Base-by-base conservation (phyloP, 2,888 invertebrate species). In the Temnothorax unifasciatus region DNA sequence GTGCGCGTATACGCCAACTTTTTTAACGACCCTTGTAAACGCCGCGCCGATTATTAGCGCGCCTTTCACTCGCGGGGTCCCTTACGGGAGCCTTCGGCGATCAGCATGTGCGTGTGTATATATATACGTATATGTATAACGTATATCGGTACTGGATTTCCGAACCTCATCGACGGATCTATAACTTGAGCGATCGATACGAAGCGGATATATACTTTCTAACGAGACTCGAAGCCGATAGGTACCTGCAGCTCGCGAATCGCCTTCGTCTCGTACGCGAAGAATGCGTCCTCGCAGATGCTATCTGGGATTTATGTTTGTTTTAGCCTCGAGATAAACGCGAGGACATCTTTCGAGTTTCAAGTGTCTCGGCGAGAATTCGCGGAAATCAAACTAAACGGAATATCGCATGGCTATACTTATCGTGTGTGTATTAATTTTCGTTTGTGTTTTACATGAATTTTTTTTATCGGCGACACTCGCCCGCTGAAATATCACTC, bases 61-160 rank as follows among this genome's bases (percentile, higher is more conserved):
- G 69, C 69, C 69, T 79, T 79, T 79, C 69, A 79, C 79, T 79
- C 79, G 68, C 38, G 13, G 18, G 52, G 9, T 44, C 57, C 57
- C 44, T 57, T 41, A 47, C 41, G 38, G 41, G 21, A 75, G 63
- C 11, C 15, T 75, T 38, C 75, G 50, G 11, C 41, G 38, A 63
- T 57, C 59, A 1, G 18, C 44, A 29, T 38, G 15, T 71, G 50
- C 25, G 69, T 34, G 11, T 21, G 18, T 6, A 18, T 3, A 29
- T 6, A 18, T 3, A 29, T 59, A 29, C 2, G 9, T n/a, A 9
- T 34, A 29, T 29, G 29, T 34, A 18, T 50, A 47, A 64, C n/a
- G 15, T 8, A 13, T 57, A 44, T 13, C 21, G 18, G 13, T 61
- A 59, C 25, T 6, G 18, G 18, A 59, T 44, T 44, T 74, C 41